Conservation (phyloP, 1,140 invertebrate species). For the Penaeus japonicus region DNA sequence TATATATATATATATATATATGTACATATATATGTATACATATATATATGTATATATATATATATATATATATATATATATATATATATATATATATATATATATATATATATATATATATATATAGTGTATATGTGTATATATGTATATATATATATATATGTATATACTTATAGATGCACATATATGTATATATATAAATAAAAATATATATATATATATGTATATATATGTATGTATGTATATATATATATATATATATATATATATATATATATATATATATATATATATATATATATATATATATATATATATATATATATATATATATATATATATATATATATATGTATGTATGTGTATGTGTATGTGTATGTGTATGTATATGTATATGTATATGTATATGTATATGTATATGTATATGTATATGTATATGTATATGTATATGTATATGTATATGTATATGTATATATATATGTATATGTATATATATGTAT, state of each 20-base stretch:
- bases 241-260: neutral
- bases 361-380: neutral
- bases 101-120: slow-evolving; percentile 1
- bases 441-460: neutral
- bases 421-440: neutral
- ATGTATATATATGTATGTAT: neutral
- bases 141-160: neutral
- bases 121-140: neutral
- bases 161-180: neutral
- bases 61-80: neutral
- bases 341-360: neutral
- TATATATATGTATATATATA: neutral
- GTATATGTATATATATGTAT: neutral
- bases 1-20: neutral
- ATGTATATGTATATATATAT: neutral
- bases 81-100: neutral
- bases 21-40: neutral
- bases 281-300: neutral
- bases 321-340: neutral
- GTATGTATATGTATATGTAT: neutral
- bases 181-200: neutral
- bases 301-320: neutral
- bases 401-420: neutral
- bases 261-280: neutral
- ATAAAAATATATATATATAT: neutral